These are phyloP conservation scores for Carposina sasakii DNA, from an alignment of 1,140 invertebrate species.

Conservation along the genomic window DNA sequence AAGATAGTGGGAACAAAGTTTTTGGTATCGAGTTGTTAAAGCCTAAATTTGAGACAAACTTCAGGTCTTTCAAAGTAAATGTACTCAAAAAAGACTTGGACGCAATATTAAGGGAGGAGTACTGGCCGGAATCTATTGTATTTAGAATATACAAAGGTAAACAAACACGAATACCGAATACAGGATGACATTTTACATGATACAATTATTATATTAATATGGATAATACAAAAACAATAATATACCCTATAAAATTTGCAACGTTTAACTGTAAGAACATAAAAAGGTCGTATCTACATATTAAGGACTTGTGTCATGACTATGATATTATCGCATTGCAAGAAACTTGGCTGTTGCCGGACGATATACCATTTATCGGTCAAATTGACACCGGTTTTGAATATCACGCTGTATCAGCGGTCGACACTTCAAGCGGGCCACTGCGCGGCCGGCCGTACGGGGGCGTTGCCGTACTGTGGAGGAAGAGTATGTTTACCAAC, in stretches of 20 bases:
- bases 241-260: too few relatives aligned
- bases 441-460: slow-evolving; percentile 6
- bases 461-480: slow-evolving; percentile 6
- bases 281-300: background rate
- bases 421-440: background rate
- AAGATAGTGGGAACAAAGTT: too few relatives aligned
- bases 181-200: too few relatives aligned
- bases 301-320: background rate
- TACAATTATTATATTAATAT: too few relatives aligned
- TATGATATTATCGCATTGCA: slow-evolving; percentile 1
- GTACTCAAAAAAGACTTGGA: background rate
- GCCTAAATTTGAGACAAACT: too few relatives aligned
- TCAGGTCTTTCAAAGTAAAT: background rate
- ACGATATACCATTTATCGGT: background rate
- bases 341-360: slow-evolving; percentile 2
- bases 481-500: background rate
- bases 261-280: slow-evolving; percentile 6
- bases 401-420: background rate
- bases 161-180: too few relatives aligned
- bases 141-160: background rate
- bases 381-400: background rate
- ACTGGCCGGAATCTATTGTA: background rate
- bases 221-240: too few relatives aligned
- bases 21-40: too few relatives aligned
- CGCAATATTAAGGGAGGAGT: background rate